These are phyloP conservation scores for Melangyna quadrimaculata DNA, from an alignment of 2,888 invertebrate genomes.

Conservation along the genomic window DNA sequence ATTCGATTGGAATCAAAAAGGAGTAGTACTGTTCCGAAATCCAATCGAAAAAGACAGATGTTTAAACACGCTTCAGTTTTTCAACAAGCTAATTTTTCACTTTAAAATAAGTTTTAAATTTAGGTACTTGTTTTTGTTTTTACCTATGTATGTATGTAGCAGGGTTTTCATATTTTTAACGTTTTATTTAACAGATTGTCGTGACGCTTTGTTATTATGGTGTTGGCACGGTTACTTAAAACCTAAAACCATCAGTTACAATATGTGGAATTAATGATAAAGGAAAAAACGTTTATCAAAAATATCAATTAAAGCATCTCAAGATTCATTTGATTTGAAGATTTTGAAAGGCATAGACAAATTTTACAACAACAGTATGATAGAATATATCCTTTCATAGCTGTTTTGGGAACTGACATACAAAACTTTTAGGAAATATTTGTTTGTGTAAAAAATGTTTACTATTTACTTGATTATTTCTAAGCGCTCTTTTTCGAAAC, in stretches of 20 bases:
- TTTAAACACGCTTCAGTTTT: no score
- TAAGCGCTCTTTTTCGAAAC: not conserved
- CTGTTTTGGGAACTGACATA: not conserved
- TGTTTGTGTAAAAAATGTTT: not conserved
- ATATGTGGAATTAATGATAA: not conserved
- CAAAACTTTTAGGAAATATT: not conserved
- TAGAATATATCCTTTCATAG: not conserved
- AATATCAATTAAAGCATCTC: not conserved
- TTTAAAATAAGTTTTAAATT: no score
- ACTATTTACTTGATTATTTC: not conserved
- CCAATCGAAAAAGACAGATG: no score
- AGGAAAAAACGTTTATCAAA: not conserved
- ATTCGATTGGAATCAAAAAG: no score
- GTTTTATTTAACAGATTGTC: constrained; percentile 1
- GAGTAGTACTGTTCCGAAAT: no score
- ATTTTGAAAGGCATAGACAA: not conserved
- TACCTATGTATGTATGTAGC: no score
- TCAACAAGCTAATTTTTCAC: no score
- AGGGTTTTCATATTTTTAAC: no score
- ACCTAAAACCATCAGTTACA: not conserved
- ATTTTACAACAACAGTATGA: not conserved
- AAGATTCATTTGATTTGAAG: not conserved
- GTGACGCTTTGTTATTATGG: not conserved
- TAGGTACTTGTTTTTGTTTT: no score
- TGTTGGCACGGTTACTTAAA: constrained; percentile 3